These are phyloP conservation scores for Nasua narica DNA, from an alignment of 2,797 vertebrate genomes.

Conservation along the genomic window DNA sequence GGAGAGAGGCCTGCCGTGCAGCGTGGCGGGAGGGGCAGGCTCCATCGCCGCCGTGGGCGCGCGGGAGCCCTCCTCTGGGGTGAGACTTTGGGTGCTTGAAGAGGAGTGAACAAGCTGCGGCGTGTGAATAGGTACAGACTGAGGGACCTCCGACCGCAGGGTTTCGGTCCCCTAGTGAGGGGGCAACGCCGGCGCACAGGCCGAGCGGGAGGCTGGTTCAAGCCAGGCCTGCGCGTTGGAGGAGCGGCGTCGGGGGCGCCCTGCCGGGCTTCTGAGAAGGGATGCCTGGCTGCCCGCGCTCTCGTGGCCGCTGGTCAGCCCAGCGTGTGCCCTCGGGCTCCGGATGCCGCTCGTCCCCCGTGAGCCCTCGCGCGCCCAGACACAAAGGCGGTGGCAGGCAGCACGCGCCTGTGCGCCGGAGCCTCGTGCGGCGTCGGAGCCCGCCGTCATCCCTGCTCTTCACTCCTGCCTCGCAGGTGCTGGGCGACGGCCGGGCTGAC, in stretches of 20 bases:
- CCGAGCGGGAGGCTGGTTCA: neutral
- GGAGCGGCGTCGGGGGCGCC: accelerated
- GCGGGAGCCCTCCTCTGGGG: neutral
- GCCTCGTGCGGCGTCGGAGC: accelerated
- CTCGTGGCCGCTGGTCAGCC: accelerated
- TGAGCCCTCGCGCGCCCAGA: accelerated
- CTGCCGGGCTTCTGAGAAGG: accelerated
- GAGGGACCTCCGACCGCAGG: neutral
- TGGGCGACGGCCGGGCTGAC: accelerated
- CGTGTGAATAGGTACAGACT: accelerated
- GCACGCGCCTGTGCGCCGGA: accelerated
- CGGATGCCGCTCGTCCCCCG: too few relatives aligned
- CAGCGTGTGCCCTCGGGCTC: too few relatives aligned
- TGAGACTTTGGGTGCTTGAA: neutral
- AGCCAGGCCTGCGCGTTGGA: neutral
- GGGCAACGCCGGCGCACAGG: neutral
- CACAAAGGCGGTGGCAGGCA: neutral
- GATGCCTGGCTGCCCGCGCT: accelerated
- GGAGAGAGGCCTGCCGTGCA: neutral
- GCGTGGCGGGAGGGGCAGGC: neutral
- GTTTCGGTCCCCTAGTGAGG: neutral
- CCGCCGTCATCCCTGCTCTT: accelerated
- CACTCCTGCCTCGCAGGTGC: neutral
- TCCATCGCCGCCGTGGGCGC: neutral
- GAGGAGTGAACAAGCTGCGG: neutral